Base-by-base conservation (phyloP, 2,797 vertebrate species). In the Epinephelus coioides region DNA sequence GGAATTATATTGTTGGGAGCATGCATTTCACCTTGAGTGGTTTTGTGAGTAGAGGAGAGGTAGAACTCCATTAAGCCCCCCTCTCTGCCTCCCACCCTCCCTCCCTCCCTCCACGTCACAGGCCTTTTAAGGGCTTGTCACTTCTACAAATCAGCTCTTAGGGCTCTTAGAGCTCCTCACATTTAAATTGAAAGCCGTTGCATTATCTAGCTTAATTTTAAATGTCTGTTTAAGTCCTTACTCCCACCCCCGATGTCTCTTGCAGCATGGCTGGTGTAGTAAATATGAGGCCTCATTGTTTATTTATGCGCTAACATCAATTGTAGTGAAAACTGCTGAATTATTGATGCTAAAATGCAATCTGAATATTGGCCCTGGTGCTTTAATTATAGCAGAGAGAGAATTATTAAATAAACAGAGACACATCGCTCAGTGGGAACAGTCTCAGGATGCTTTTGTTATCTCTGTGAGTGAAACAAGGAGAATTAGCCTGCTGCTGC, bases 281-380 rank as follows among this genome's bases (percentile, higher is more conserved):
- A 95, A 96, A 95, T 94, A 95, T 91, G 89, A 94, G 90, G 91
- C 91, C 92, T 95, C 94, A 95, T 96, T 92, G 90, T 95, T 96
- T 96, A 96, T 96, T 96, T 93, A 96, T 95, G 89, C 69, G 17
- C 88, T 81, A 88, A 95, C 95, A 95, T 96, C 95, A 95, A 95
- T 96, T 95, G 95, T 95, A 94, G 95, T 95, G 95, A 95, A 95
- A 96, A 94, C 89, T 83, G 83, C 92, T 96, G 94, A 94, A 96
- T 96, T 96, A 96, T 96, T 96, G 92, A 96, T 96, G 95, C 91
- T 95, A 95, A 96, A 96, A 96, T 93, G 94, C 95, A 95, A 95
- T 95, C 92, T 94, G 95, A 95, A 95, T 95, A 95, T 96, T 93
- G 95, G 94, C 91, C 88, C 84, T 62, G 87, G 92, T 94, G 93